These are phyloP conservation scores for Mus minutoides DNA, from an alignment of 2,797 vertebrate genomes.

Conservation along the genomic window DNA sequence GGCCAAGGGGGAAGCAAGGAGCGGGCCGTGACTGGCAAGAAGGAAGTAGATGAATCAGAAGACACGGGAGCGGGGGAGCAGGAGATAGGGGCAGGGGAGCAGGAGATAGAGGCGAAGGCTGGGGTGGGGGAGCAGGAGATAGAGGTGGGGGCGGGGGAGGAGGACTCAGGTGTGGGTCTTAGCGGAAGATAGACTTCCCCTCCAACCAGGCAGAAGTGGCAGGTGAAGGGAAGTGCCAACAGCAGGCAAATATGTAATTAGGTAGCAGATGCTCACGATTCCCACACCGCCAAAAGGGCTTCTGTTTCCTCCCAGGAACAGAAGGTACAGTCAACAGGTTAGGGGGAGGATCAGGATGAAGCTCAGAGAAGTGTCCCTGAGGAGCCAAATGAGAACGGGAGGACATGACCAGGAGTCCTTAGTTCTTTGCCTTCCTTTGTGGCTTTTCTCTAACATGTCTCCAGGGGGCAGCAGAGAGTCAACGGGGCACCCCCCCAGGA, in stretches of 20 bases:
- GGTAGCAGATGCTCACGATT: background rate
- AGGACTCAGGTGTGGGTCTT: background rate
- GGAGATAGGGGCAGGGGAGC: background rate
- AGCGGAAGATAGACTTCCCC: fast-evolving
- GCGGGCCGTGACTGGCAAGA: background rate
- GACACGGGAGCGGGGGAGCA: background rate
- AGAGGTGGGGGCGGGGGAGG: background rate
- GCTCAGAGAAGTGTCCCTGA: background rate
- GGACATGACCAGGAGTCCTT: background rate
- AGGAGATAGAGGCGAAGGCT: no score
- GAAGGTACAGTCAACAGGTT: background rate
- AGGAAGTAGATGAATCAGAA: background rate
- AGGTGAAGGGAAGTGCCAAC: background rate
- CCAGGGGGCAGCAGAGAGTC: conserved; percentile 25
- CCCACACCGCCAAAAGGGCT: background rate
- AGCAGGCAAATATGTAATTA: background rate
- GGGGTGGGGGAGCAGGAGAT: background rate
- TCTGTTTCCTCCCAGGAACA: background rate
- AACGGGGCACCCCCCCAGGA: fast-evolving
- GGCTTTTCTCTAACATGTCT: background rate
- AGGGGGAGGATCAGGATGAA: background rate
- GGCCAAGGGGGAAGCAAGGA: no score
- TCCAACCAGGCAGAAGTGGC: background rate
- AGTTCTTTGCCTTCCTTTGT: background rate
- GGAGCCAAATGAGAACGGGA: background rate